A percentile compares a stretch with the other conserved stretches of the same genome.
These are phyloP conservation scores for Lipophrys pholis DNA, from an alignment of 2,113 vertebrate species.

Conservation along the genomic window DNA sequence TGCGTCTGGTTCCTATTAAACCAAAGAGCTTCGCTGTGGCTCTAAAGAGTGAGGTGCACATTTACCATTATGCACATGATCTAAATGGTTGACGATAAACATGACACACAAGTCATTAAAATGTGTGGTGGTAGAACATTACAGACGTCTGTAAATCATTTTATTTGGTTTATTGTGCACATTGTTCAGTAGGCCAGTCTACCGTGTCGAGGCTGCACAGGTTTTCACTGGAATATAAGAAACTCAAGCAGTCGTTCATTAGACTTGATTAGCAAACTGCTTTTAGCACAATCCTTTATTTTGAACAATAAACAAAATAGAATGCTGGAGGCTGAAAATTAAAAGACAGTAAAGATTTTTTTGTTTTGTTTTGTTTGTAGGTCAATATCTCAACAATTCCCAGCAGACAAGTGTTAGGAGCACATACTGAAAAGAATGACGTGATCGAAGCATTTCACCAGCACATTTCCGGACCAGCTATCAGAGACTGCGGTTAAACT, in stretches of 20 bases:
- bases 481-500: constrained; percentile 58
- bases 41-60: constrained; percentile 27
- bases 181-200: constrained; percentile 69
- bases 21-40: constrained; percentile 43
- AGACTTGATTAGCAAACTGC: constrained; percentile 76
- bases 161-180: constrained; percentile 73
- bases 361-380: constrained; percentile 59
- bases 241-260: constrained; percentile 67
- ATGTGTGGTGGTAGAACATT: constrained; percentile 19
- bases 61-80: constrained; percentile 9
- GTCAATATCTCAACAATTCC: constrained; percentile 75
- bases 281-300: constrained; percentile 83
- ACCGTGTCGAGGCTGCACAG: constrained; percentile 55
- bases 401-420: constrained; percentile 82
- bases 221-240: constrained; percentile 56
- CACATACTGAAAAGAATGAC: constrained; percentile 74
- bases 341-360: constrained; percentile 79
- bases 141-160: too few species aligned
- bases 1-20: constrained; percentile 67
- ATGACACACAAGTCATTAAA: constrained; percentile 54
- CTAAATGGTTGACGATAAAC: constrained; percentile 30
- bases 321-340: constrained; percentile 80
- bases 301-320: constrained; percentile 83
- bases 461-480: constrained; percentile 71
- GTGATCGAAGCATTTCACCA: constrained; percentile 74